These are phyloP conservation scores for Oreochromis tanganicae DNA, from an alignment of 2,113 vertebrate species.

Conservation along the genomic window DNA sequence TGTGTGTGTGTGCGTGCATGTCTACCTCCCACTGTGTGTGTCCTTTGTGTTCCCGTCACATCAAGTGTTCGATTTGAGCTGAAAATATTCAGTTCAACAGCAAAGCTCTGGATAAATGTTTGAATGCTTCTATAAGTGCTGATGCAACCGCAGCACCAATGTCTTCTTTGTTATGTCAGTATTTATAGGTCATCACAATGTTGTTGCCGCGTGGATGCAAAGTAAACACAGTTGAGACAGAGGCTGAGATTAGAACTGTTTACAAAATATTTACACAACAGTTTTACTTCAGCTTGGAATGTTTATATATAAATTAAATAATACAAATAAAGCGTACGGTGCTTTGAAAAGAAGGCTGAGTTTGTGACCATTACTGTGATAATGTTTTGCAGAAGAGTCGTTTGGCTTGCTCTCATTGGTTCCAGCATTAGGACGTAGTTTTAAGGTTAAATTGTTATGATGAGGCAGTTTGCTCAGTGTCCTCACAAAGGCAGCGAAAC, in stretches of 20 bases:
- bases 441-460: not conserved
- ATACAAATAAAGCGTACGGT: not conserved
- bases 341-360: no score
- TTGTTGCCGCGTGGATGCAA: not conserved
- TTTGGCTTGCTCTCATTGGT: not conserved
- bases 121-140: slow-evolving; percentile 5
- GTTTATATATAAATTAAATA: not conserved
- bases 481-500: not conserved
- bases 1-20: not conserved
- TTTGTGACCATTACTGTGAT: not conserved
- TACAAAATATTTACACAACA: not conserved
- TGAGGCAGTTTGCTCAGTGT: not conserved
- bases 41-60: slow-evolving; percentile 13
- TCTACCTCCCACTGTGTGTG: slow-evolving; percentile 3
- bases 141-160: slow-evolving; percentile 23
- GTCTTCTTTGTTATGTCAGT: not conserved
- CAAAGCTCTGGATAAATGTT: slow-evolving; percentile 21
- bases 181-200: not conserved
- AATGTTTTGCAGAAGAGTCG: not conserved
- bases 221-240: not conserved
- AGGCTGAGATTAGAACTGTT: not conserved
- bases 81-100: not conserved
- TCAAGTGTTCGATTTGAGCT: slow-evolving; percentile 15
- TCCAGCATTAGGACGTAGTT: not conserved
- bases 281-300: not conserved